These are phyloP conservation scores for Clamator glandarius DNA, from an alignment of 2,797 vertebrate genomes.

Conservation along the genomic window DNA sequence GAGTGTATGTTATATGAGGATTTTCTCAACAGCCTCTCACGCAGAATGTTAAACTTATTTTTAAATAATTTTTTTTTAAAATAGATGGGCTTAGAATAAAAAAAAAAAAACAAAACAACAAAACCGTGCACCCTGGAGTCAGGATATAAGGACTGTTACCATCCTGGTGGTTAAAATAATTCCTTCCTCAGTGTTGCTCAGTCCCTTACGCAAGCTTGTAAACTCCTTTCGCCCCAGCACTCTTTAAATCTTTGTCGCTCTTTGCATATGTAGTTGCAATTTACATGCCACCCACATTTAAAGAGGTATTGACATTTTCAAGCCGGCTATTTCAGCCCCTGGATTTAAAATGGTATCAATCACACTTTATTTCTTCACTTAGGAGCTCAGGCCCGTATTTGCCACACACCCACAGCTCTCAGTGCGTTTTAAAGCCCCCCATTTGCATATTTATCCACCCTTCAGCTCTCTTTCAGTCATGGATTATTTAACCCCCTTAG, in stretches of 20 bases:
- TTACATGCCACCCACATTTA: constrained; percentile 64
- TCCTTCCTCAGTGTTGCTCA: constrained; percentile 35
- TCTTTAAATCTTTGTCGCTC: constrained; percentile 35
- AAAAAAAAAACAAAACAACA: background rate
- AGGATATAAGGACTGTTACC: constrained; percentile 48
- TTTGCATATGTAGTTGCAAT: constrained; percentile 50
- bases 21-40: constrained; percentile 46
- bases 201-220: constrained; percentile 54
- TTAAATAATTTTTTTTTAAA: constrained; percentile 60
- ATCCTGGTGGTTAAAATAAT: constrained; percentile 57
- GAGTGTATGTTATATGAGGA: constrained; percentile 59
- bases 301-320: constrained; percentile 60
- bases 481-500: background rate
- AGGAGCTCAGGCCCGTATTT: background rate
- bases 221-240: constrained; percentile 52
- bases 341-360: constrained; percentile 40
- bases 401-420: background rate
- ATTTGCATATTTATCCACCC: background rate
- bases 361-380: constrained; percentile 13
- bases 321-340: constrained; percentile 47
- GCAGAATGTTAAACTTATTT: constrained; percentile 62
- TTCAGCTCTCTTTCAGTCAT: background rate
- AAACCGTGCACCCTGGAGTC: constrained; percentile 6
- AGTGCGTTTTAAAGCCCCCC: background rate
- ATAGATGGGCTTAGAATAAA: constrained; percentile 25